Evolutionary conservation across 2,113 vertebrate genomes (phyloP).

Genomic region (Coreoperca whiteheadi): DNA sequence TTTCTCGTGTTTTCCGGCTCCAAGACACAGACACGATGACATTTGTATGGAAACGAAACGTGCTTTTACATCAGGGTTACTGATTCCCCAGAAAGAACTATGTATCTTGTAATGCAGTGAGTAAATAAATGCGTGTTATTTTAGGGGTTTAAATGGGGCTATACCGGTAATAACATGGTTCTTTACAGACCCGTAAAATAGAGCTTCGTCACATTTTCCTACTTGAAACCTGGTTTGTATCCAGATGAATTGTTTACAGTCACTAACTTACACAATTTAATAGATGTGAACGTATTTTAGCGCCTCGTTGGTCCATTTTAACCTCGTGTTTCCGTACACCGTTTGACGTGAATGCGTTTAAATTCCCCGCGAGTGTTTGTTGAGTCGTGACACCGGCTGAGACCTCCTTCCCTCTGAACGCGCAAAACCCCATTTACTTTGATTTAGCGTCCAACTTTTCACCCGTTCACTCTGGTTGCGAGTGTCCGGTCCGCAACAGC

Average conservation of each 20-base stretch:
- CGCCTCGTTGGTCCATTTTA: background rate
- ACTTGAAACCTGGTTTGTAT: background rate
- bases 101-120: background rate
- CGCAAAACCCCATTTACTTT: background rate
- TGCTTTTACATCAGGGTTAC: background rate
- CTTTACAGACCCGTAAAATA: background rate
- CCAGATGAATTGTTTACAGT: background rate
- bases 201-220: background rate
- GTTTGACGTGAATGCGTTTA: constrained; percentile 3
- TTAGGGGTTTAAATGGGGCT: background rate
- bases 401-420: constrained; percentile 43
- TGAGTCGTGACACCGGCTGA: background rate
- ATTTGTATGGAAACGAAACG: background rate
- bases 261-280: background rate
- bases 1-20: too few relatives aligned
- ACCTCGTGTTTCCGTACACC: background rate
- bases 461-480: too few relatives aligned
- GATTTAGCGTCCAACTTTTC: background rate
- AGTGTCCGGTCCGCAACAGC: background rate
- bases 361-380: constrained; percentile 37
- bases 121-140: background rate
- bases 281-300: background rate
- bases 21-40: too few relatives aligned
- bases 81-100: background rate
- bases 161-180: background rate